These are phyloP conservation scores for Aramus guarauna DNA, from an alignment of 2,113 vertebrate species.

Conservation along the genomic window DNA sequence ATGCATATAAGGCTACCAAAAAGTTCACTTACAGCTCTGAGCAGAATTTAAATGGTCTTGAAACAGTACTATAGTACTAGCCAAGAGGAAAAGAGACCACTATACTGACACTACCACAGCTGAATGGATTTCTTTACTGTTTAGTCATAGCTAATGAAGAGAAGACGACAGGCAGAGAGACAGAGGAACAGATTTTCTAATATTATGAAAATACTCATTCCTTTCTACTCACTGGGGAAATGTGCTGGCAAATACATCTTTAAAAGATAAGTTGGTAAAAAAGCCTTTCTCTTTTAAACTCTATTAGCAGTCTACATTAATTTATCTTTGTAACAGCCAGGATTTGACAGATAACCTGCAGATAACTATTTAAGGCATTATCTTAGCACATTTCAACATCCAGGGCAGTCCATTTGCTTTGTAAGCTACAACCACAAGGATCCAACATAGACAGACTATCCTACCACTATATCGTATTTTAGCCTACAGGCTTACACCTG, in stretches of 20 bases:
- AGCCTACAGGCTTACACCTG: not conserved
- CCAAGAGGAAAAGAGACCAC: not conserved
- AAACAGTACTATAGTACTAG: not conserved
- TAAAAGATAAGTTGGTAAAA: not conserved
- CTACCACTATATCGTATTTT: rapidly evolving
- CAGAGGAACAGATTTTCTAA: not conserved
- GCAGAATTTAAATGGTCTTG: not conserved
- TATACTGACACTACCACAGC: not conserved
- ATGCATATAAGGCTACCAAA: not conserved
- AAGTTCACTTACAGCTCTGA: not conserved
- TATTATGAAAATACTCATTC: not conserved
- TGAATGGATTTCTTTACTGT: not conserved
- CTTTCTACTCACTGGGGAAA: not conserved
- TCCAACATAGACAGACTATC: not conserved
- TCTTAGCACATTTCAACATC: not conserved
- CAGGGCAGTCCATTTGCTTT: not conserved
- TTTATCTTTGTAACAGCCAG: not conserved
- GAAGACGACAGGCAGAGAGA: not conserved
- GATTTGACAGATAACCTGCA: not conserved
- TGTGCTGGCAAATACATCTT: not conserved
- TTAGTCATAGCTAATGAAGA: not conserved
- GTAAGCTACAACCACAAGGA: not conserved
- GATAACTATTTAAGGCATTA: not conserved
- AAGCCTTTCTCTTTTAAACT: not conserved
- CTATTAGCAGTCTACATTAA: not conserved